Conservation (phyloP, 64 coral and sea anemone genomes). For the Stichodactyla helianthus region DNA sequence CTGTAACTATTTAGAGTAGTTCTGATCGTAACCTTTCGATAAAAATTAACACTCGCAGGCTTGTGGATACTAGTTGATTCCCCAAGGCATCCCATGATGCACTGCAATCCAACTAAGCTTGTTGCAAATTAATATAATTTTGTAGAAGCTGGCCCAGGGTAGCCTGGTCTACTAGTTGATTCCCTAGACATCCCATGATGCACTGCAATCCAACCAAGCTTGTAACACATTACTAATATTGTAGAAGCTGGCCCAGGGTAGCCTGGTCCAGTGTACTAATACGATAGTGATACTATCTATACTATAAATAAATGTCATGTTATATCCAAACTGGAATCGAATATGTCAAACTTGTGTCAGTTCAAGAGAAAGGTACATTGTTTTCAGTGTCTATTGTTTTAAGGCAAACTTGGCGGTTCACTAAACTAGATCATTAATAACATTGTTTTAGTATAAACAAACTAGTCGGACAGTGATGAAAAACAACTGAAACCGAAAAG, state of each 20-base stretch:
- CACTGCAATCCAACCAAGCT: neutral
- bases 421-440: neutral
- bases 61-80: neutral
- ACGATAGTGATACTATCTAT: conserved; percentile 6
- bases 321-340: conserved; percentile 34
- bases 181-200: neutral
- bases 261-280: neutral
- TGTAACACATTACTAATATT: neutral
- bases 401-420: conserved; percentile 11
- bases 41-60: neutral
- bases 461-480: too few species aligned
- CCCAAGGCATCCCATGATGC: neutral
- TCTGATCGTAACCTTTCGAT: neutral
- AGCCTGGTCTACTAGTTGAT: neutral
- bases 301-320: neutral
- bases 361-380: conserved; percentile 32
- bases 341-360: conserved; percentile 34
- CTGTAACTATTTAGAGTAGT: neutral
- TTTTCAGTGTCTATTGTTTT: conserved; percentile 23
- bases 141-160: neutral
- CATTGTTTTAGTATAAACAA: too few species aligned
- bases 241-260: conserved; percentile 4
- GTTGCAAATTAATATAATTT: neutral
- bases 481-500: too few species aligned
- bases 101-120: neutral